Conservation (phyloP, 2,113 vertebrate genomes). For the Pogonocichla stellata region DNA sequence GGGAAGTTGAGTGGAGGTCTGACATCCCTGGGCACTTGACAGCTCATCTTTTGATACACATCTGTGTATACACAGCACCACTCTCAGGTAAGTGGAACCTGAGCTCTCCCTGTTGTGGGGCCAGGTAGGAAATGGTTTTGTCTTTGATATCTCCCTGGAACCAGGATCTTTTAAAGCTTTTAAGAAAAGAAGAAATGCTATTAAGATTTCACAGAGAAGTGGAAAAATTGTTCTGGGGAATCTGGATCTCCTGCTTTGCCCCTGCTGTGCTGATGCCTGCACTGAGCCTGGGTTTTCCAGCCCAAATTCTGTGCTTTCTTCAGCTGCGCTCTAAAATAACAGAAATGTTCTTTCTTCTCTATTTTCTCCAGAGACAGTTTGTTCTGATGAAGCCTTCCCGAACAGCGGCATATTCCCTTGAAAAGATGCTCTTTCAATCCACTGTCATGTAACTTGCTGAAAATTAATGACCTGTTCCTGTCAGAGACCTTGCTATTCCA, state of each 20-base stretch:
- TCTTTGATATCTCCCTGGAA: background rate
- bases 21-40: background rate
- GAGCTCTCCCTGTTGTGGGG: background rate
- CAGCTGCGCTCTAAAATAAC: background rate
- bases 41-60: background rate
- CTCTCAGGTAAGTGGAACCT: background rate
- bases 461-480: slow-evolving; percentile 13
- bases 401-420: background rate
- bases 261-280: background rate
- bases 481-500: background rate
- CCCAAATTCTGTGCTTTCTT: background rate
- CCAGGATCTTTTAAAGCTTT: background rate
- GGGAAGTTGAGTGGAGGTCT: background rate
- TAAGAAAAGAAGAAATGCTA: background rate
- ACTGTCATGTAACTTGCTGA: background rate
- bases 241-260: background rate
- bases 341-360: background rate
- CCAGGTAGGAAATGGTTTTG: background rate
- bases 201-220: background rate
- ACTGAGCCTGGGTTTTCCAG: background rate
- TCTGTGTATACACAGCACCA: background rate
- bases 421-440: background rate
- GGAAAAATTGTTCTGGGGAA: background rate
- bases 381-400: background rate
- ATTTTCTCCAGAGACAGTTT: background rate